Conservation (phyloP, 2,797 vertebrate species). For the Etheostoma perlongum region DNA sequence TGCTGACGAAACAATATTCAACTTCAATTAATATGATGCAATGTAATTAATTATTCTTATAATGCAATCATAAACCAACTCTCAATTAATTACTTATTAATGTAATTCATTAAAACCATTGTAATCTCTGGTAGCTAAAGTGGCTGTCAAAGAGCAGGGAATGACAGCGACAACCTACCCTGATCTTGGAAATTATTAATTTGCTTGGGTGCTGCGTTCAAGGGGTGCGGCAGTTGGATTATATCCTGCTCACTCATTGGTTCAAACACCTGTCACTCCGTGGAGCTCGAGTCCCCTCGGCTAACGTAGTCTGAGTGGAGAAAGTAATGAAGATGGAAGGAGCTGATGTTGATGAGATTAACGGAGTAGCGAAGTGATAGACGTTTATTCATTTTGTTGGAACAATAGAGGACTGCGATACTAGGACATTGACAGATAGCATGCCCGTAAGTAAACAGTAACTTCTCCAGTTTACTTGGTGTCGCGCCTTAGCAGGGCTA, state of each 20-base stretch:
- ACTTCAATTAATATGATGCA: neutral
- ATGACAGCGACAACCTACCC: conserved; percentile 71
- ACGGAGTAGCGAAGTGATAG: conserved; percentile 73
- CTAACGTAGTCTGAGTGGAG: conserved; percentile 81
- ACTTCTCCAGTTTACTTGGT: conserved; percentile 56
- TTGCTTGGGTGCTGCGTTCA: conserved; percentile 60
- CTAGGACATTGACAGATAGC: conserved; percentile 70
- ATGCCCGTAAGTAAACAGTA: conserved; percentile 85
- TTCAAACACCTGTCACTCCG: conserved; percentile 51
- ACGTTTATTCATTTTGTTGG: conserved; percentile 20
- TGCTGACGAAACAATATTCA: neutral
- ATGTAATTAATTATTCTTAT: neutral
- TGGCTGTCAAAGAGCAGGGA: conserved; percentile 69
- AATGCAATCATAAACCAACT: neutral
- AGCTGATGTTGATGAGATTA: conserved; percentile 72
- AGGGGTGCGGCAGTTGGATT: conserved; percentile 20
- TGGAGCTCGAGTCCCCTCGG: conserved; percentile 32
- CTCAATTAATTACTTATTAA: conserved; percentile 10
- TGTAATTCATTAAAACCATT: conserved; percentile 22
- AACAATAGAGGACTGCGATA: conserved; percentile 51
- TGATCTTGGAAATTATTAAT: conserved; percentile 75
- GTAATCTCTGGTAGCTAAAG: conserved; percentile 26
- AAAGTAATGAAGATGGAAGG: conserved; percentile 86
- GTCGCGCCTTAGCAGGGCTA: conserved; percentile 63
- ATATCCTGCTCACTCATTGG: conserved; percentile 71